Evolutionary conservation across 2,888 invertebrate species (phyloP).

Genomic region (Bellardia pandia): DNA sequence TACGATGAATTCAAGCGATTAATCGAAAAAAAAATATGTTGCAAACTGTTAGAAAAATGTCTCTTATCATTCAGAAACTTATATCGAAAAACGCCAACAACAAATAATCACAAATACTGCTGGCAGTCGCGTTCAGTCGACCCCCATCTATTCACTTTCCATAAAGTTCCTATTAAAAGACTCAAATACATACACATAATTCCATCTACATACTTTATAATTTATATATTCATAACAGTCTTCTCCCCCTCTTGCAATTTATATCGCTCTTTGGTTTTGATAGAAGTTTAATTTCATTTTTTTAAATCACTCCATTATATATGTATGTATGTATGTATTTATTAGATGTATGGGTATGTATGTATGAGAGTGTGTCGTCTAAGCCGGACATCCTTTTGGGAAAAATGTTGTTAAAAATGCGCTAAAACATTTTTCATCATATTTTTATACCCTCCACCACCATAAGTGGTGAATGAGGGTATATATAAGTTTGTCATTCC

Average conservation of each 20-base stretch:
- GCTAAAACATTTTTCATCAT: conserved; percentile 73
- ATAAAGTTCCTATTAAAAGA: conserved; percentile 35
- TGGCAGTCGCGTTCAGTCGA: not conserved
- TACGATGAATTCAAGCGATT: conserved; percentile 81
- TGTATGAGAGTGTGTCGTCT: conserved; percentile 24
- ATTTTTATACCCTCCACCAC: conserved; percentile 26
- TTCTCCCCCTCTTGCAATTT: conserved; percentile 44
- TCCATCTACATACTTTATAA: conserved; percentile 21
- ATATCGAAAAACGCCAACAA: conserved; percentile 15
- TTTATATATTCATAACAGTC: conserved; percentile 48
- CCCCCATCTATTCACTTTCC: conserved; percentile 2
- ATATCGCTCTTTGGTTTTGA: conserved; percentile 73
- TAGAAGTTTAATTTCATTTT: conserved; percentile 81
- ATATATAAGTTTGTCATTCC: too few relatives aligned
- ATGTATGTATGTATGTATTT: not conserved
- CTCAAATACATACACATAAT: conserved; percentile 4
- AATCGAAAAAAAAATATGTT: conserved; percentile 81
- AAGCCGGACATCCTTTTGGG: conserved; percentile 83
- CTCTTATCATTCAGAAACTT: conserved; percentile 70
- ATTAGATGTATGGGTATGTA: conserved; percentile 2
- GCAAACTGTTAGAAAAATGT: conserved; percentile 74
- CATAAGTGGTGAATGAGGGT: too few relatives aligned
- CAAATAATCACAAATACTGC: conserved; percentile 17
- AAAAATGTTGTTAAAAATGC: conserved; percentile 77
- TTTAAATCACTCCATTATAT: conserved; percentile 59